Evolutionary conservation across 2,113 vertebrate genomes (phyloP), one percentile per base, ranked within the genome.

Genomic region (Macquaria ambigua): DNA sequence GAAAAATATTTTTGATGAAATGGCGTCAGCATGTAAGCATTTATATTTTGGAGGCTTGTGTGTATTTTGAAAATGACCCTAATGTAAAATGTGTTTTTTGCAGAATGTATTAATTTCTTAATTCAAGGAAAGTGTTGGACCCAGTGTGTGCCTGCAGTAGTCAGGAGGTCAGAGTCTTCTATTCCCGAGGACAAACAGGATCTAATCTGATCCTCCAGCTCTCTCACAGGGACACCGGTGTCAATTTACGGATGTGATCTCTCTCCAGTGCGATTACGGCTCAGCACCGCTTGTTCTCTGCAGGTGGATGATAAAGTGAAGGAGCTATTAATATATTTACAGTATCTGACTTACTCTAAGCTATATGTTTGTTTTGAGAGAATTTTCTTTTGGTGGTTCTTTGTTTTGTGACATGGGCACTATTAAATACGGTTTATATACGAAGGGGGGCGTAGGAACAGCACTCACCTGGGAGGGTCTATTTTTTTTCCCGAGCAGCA

Each of bases 201-300:
- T 61, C 61, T 81, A 72, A 73, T 72, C 46, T 87, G 73, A 85
- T 84, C 81, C 70, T 61, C 14, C 28, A 50, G 82, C 77, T 64
- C 20, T 74, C 68, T 78, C 72, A n/a, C 83, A 53, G 55, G 67
- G 70, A 79, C 81, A 59, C 55, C 1, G 46, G 87, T 87, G 63
- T 92, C 88, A 3, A 1, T 39, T 92, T 87, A 87, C 87, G 1
- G 55, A 80, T 20, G 50, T 23, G 48, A 28, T 63, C 7, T 20
- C 14, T 31, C 37, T 79, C 16, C 28, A 0, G 34, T 48, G 23
- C 43, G 59, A 55, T 62, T 62, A 34, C 2, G 2, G 20, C 20
- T 52, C 2, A 37, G 70, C 9, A 67, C 39, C 37, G 8, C 34
- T 23, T 81, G 41, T 72, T 59, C 34, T 39, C 55, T 25, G 37